Evolutionary conservation across 2,797 vertebrate genomes (phyloP).

Genomic region (Alauda arvensis): DNA sequence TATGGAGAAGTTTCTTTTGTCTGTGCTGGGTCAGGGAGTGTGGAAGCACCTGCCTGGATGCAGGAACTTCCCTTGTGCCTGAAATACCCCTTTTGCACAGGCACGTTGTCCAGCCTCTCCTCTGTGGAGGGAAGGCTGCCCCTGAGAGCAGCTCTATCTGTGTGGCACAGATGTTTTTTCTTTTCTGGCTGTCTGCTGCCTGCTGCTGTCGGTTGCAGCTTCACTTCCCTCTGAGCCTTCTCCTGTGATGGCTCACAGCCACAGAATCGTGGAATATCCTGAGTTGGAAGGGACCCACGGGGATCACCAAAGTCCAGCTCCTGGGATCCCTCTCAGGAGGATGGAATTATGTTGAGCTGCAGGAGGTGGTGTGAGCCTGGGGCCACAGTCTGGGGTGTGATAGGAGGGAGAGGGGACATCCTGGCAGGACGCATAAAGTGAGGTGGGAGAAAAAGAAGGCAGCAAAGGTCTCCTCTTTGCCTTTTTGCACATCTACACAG

Average conservation of each 20-base stretch:
- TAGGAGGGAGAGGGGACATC: not conserved
- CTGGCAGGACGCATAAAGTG: not conserved
- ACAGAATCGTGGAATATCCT: rapidly evolving
- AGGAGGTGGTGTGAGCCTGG: not conserved
- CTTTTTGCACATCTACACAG: not conserved
- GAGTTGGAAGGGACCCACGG: rapidly evolving
- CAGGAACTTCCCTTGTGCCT: not conserved
- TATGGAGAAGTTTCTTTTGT: not conserved
- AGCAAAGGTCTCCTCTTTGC: not conserved
- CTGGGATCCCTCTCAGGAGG: not conserved
- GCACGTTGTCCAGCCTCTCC: rapidly evolving
- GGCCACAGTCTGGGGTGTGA: not conserved
- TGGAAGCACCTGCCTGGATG: not conserved
- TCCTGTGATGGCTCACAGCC: rapidly evolving
- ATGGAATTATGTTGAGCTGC: not conserved
- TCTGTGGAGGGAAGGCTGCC: not conserved
- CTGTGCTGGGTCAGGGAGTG: not conserved
- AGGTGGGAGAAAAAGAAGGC: not conserved
- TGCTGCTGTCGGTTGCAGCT: not conserved
- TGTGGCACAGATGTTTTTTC: not conserved
- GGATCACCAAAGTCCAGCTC: rapidly evolving
- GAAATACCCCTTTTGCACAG: not conserved
- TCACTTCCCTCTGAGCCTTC: not conserved
- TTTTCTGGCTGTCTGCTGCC: not conserved
- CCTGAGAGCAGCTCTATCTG: not conserved